Conservation (phyloP, 2,888 invertebrate species). For the Cloeon dipterum region DNA sequence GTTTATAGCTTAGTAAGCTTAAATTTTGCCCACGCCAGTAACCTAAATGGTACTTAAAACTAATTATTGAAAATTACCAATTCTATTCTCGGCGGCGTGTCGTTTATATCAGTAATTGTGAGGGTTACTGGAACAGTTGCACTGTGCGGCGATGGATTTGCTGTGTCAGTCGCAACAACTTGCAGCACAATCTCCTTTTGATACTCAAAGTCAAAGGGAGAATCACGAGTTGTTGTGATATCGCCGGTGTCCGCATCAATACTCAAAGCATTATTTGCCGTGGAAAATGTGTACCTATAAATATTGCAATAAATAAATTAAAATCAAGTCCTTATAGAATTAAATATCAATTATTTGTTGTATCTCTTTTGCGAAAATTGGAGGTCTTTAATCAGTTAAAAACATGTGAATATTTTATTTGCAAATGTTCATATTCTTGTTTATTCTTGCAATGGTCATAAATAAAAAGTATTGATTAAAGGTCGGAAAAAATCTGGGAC, state of each 20-base stretch:
- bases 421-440: neutral
- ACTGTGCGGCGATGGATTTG: conserved; percentile 19
- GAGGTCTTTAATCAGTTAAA: too few relatives aligned
- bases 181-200: conserved; percentile 27
- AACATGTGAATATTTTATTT: conserved; percentile 24
- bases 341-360: too few relatives aligned
- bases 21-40: too few relatives aligned
- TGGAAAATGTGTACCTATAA: neutral
- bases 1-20: too few relatives aligned
- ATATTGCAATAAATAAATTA: neutral
- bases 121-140: conserved; percentile 31
- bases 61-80: conserved; percentile 20
- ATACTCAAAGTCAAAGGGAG: conserved; percentile 36
- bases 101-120: conserved; percentile 42
- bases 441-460: too few relatives aligned
- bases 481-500: too few relatives aligned
- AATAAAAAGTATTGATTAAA: too few relatives aligned
- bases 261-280: conserved; percentile 9
- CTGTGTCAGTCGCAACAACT: conserved; percentile 17
- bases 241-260: conserved; percentile 31
- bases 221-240: conserved; percentile 26
- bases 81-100: conserved; percentile 39
- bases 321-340: too few relatives aligned
- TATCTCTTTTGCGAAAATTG: too few relatives aligned
- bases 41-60: neutral